Conservation (phyloP, 2,888 invertebrate species). For the Agrenia bidenticulata region DNA sequence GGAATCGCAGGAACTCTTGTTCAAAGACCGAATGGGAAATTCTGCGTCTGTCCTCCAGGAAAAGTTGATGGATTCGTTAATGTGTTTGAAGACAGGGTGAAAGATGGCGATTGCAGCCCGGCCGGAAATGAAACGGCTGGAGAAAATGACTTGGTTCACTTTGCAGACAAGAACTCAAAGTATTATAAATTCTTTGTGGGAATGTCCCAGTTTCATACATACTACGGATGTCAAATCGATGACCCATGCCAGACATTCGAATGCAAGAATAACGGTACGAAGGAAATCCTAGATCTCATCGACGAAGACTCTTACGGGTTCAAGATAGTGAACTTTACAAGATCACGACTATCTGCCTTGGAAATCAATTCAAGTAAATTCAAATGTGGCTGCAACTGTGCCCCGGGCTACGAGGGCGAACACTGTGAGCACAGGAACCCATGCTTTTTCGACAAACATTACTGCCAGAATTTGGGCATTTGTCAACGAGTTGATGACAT, state of each 20-base stretch:
- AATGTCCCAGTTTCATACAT: slow-evolving; percentile 3
- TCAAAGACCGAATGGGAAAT: slow-evolving; percentile 1
- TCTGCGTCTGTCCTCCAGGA: background rate
- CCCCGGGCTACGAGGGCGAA: background rate
- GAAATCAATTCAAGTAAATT: background rate
- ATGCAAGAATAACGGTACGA: background rate
- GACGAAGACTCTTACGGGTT: background rate
- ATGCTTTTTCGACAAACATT: background rate
- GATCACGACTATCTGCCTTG: background rate
- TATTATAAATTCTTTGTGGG: background rate
- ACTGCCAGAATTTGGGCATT: background rate
- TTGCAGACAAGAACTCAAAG: background rate
- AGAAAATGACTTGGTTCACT: background rate
- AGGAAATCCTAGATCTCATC: background rate
- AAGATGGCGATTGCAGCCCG: background rate
- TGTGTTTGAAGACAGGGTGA: background rate
- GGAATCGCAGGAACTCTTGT: background rate
- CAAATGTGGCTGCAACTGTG: slow-evolving; percentile 12
- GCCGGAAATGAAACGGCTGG: background rate
- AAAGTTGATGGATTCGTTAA: slow-evolving; percentile 1
- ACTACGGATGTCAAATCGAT: slow-evolving; percentile 4
- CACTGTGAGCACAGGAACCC: slow-evolving; percentile 11
- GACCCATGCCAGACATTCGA: background rate
- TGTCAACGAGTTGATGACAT: background rate
- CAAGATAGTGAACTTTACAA: background rate